A percentile compares a stretch with the other conserved stretches of the same genome.
These are phyloP conservation scores for Leptobrachium ailaonicum DNA, from an alignment of 2,113 vertebrate species.

Conservation along the genomic window DNA sequence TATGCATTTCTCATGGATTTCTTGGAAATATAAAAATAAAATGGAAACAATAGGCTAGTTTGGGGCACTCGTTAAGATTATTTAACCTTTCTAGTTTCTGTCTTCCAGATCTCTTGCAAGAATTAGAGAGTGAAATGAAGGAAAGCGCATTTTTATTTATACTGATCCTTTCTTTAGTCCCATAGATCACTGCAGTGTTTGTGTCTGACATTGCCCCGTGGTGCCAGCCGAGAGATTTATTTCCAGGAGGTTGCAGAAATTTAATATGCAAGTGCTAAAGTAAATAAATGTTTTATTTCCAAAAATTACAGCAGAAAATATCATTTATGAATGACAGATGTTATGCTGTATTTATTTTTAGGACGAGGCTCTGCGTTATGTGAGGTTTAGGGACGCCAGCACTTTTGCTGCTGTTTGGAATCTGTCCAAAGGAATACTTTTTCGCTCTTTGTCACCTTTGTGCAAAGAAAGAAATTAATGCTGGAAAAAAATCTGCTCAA, in stretches of 20 bases:
- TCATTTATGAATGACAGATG: conserved; percentile 51
- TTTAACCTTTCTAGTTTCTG: conserved; percentile 20
- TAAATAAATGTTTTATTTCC: conserved; percentile 51
- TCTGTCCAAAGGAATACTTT: conserved; percentile 20
- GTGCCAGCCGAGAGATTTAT: neutral
- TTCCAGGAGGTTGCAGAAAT: conserved; percentile 45
- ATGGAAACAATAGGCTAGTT: conserved; percentile 1
- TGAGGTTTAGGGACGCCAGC: conserved; percentile 39
- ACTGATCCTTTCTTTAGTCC: conserved; percentile 47
- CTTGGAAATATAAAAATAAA: neutral
- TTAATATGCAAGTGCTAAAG: conserved; percentile 49
- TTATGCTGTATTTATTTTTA: conserved; percentile 50
- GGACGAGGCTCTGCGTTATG: conserved; percentile 38
- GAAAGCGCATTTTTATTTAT: conserved; percentile 58
- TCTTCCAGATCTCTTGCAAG: conserved; percentile 21
- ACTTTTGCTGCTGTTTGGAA: conserved; percentile 42
- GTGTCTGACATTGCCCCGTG: conserved; percentile 28
- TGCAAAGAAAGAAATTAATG: neutral
- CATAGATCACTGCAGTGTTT: conserved; percentile 54
- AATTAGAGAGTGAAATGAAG: conserved; percentile 29
- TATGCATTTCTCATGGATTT: too few relatives aligned
- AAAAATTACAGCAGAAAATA: conserved; percentile 48
- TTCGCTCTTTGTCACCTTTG: conserved; percentile 23
- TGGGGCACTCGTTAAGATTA: conserved; percentile 7
- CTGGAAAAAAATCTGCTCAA: neutral